Conservation (phyloP, 2,797 vertebrate species). For the Lepus oiostolus region DNA sequence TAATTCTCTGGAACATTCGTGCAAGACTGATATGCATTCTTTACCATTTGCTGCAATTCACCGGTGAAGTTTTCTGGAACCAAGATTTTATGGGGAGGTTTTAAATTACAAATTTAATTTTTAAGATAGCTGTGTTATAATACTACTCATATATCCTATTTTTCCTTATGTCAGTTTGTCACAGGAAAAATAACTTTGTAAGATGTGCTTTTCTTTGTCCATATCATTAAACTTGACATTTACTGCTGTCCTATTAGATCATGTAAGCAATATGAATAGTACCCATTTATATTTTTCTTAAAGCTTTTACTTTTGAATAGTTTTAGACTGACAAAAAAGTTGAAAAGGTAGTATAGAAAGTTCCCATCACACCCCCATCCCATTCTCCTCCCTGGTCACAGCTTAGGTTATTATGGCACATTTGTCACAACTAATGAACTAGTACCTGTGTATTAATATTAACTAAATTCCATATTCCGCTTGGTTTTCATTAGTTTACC, state of each 20-base stretch:
- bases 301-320: constrained; percentile 28
- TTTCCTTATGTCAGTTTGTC: background rate
- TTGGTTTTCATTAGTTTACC: constrained; percentile 34
- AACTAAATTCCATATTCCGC: background rate
- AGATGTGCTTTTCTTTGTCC: background rate
- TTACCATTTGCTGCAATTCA: constrained; percentile 36
- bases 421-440: constrained; percentile 3
- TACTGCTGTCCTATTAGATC: background rate
- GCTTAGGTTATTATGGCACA: background rate
- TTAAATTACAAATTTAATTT: constrained; percentile 57
- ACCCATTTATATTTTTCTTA: constrained; percentile 28
- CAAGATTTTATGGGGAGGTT: background rate
- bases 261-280: background rate
- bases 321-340: constrained; percentile 1
- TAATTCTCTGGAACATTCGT: constrained; percentile 27
- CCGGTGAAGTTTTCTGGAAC: background rate
- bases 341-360: background rate
- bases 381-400: background rate
- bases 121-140: constrained; percentile 3
- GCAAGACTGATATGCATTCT: background rate
- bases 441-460: background rate
- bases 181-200: background rate
- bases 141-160: background rate
- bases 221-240: constrained; percentile 46
- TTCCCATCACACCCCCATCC: background rate